phyloP scores from a whole-genome alignment of 2,797 vertebrate genomes.

The Neopelma chrysocephalum region DNA sequence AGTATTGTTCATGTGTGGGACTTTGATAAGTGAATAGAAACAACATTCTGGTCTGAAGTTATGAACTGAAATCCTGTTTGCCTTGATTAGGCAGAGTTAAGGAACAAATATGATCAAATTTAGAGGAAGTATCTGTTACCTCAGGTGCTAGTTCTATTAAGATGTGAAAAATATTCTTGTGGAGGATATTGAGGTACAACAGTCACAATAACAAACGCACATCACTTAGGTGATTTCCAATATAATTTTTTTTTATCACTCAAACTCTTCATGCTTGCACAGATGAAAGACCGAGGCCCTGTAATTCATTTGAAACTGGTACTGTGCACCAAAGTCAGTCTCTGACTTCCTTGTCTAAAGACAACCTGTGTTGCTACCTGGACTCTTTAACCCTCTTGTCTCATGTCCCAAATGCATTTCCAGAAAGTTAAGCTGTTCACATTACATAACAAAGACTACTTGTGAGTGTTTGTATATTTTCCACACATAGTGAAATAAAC shows the following conservation, averaged over 20 bases:
- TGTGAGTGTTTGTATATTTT: neutral
- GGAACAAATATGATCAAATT: neutral
- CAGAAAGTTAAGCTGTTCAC: neutral
- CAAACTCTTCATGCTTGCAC: neutral
- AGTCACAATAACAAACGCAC: neutral
- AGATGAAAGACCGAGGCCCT: neutral
- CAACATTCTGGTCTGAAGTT: neutral
- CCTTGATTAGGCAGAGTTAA: neutral
- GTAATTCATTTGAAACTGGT: neutral
- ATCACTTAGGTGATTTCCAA: neutral
- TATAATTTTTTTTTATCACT: neutral
- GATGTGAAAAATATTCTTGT: neutral
- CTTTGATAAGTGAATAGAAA: neutral
- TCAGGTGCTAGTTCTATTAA: neutral
- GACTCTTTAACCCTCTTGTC: neutral
- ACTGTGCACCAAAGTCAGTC: rapidly evolving
- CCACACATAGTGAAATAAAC: rapidly evolving
- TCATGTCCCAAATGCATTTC: neutral
- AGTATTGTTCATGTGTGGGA: neutral
- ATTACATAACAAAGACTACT: neutral
- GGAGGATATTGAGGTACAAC: neutral
- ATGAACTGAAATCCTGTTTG: neutral
- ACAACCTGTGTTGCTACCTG: neutral
- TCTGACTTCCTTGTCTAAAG: neutral
- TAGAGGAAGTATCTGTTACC: neutral